Conservation (phyloP, 2,113 vertebrate species). For the Myocastor coypus region DNA sequence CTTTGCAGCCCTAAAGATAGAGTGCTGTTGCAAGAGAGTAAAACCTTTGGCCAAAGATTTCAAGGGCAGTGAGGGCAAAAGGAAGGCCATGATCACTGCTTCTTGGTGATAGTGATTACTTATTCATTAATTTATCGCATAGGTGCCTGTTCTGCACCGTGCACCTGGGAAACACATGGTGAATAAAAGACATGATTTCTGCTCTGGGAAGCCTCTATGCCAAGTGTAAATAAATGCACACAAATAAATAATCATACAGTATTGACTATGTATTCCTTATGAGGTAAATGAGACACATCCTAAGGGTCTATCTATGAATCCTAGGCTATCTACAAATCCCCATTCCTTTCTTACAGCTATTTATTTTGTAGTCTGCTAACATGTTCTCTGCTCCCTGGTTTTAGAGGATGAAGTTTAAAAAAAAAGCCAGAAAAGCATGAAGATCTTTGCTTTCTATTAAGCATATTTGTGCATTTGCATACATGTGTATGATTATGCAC, state of each 20-base stretch:
- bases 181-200: not conserved
- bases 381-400: not conserved
- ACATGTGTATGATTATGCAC: too few relatives aligned
- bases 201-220: not conserved
- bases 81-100: not conserved
- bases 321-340: not conserved
- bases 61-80: not conserved
- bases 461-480: not conserved
- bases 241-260: not conserved
- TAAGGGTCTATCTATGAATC: not conserved
- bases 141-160: not conserved
- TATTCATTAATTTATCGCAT: not conserved
- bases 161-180: not conserved
- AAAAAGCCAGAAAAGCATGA: not conserved
- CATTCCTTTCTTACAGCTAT: not conserved
- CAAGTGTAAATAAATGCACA: not conserved
- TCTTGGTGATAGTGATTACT: not conserved
- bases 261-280: not conserved
- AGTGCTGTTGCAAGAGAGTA: not conserved
- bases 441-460: not conserved
- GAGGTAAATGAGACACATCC: slow-evolving; percentile 8
- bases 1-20: not conserved
- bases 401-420: slow-evolving; percentile 7
- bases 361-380: not conserved
- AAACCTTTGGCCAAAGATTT: not conserved